Evolutionary conservation across 1,140 invertebrate genomes (phyloP).

Genomic region (Ptiloglossa arizonensis): DNA sequence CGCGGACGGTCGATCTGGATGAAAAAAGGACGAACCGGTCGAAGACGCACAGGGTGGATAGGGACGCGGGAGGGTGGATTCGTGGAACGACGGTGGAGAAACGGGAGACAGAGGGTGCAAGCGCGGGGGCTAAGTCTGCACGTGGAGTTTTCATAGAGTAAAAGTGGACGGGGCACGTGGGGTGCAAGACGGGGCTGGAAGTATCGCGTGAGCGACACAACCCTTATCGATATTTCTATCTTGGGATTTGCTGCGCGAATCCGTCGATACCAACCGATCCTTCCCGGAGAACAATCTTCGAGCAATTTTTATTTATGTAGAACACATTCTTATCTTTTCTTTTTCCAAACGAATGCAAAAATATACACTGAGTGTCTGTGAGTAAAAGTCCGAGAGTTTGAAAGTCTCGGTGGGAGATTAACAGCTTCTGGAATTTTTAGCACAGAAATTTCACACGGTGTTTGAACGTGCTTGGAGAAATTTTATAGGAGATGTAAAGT

Average conservation of each 20-base stretch:
- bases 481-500: too few relatives aligned
- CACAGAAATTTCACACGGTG: too few relatives aligned
- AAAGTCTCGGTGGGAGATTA: too few relatives aligned
- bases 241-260: slow-evolving; percentile 79
- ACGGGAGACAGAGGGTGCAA: slow-evolving; percentile 47
- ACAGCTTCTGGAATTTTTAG: too few relatives aligned
- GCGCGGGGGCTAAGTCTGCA: slow-evolving; percentile 66
- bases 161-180: slow-evolving; percentile 41
- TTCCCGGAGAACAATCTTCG: background rate
- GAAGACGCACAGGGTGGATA: slow-evolving; percentile 34
- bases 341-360: too few relatives aligned
- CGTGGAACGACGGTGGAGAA: slow-evolving; percentile 22
- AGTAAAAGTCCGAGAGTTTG: too few relatives aligned
- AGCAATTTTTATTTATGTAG: background rate
- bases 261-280: slow-evolving; percentile 76
- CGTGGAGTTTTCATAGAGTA: slow-evolving; percentile 72
- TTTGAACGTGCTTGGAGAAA: too few relatives aligned
- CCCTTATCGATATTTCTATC: slow-evolving; percentile 81
- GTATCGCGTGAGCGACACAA: slow-evolving; percentile 79
- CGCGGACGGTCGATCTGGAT: slow-evolving; percentile 21
- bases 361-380: too few relatives aligned
- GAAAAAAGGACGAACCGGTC: slow-evolving; percentile 31
- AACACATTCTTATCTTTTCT: too few relatives aligned
- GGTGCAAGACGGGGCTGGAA: slow-evolving; percentile 63
- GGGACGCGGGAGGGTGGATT: slow-evolving; percentile 22